Conservation (phyloP, 2,113 vertebrate species). For the Elaphurus davidianus region DNA sequence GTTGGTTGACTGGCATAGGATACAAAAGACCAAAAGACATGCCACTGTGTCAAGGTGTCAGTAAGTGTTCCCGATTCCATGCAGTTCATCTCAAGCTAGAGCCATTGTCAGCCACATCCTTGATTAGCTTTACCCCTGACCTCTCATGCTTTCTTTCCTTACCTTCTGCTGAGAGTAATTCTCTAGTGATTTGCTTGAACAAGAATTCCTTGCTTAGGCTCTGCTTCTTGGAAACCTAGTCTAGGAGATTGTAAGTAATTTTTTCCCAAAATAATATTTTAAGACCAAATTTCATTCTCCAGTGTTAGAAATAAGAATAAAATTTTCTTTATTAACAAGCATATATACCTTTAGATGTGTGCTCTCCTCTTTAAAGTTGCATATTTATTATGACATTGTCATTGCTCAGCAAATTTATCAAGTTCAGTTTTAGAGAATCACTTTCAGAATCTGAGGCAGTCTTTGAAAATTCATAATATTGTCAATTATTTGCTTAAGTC, state of each 20-base stretch:
- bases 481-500: background rate
- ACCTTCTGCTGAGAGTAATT: background rate
- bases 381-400: background rate
- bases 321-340: background rate
- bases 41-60: background rate
- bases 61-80: background rate
- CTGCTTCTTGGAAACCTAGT: background rate
- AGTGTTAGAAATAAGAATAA: background rate
- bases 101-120: background rate
- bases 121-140: background rate
- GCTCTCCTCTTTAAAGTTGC: background rate
- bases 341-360: background rate
- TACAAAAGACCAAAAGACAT: background rate
- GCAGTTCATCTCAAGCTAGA: background rate
- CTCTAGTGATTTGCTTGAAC: background rate
- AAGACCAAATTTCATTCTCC: background rate
- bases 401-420: background rate
- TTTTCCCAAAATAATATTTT: background rate
- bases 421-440: background rate
- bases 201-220: background rate
- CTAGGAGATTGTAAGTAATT: background rate
- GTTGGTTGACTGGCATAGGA: background rate
- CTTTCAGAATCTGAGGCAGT: background rate
- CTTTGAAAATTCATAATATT: background rate
- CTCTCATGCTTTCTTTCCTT: background rate